Evolutionary conservation across 2,888 invertebrate species (phyloP).

Genomic region (Drosophila prolongata): DNA sequence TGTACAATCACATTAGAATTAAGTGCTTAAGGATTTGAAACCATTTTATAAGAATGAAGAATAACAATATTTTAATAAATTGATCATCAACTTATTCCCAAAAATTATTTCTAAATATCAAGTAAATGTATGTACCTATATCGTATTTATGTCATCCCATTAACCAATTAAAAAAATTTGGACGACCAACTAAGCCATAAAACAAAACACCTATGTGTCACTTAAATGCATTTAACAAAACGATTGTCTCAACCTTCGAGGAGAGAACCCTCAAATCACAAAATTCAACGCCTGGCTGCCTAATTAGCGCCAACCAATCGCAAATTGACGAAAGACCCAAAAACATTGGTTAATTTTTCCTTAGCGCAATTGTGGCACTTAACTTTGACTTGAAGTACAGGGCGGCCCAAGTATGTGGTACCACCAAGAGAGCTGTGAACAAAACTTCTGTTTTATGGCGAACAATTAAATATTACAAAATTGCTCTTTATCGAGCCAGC

Average conservation of each 20-base stretch:
- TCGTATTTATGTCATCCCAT: no score
- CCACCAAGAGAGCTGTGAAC: conserved; percentile 19
- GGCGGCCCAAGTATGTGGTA: conserved; percentile 54
- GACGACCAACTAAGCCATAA: no score
- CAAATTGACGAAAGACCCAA: conserved; percentile 59
- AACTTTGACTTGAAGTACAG: conserved; percentile 76
- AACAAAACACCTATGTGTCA: conserved; percentile 31
- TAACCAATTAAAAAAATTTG: not conserved
- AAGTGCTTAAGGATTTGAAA: no score
- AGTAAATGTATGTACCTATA: no score
- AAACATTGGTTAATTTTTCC: conserved; percentile 65
- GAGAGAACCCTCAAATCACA: conserved; percentile 11
- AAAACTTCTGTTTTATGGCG: conserved; percentile 39
- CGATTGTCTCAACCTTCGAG: conserved; percentile 27
- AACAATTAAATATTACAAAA: conserved; percentile 77
- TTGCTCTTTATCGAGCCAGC: conserved; percentile 47
- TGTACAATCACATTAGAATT: no score
- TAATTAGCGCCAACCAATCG: conserved; percentile 69
- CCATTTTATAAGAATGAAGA: no score
- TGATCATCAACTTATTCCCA: no score
- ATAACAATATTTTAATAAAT: not conserved
- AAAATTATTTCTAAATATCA: no score
- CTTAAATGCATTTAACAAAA: conserved; percentile 36
- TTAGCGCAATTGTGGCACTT: conserved; percentile 70
- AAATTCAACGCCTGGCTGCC: conserved; percentile 63